phyloP scores from a whole-genome alignment of 1,140 invertebrate genomes.

The Tetramorium simillimum region DNA sequence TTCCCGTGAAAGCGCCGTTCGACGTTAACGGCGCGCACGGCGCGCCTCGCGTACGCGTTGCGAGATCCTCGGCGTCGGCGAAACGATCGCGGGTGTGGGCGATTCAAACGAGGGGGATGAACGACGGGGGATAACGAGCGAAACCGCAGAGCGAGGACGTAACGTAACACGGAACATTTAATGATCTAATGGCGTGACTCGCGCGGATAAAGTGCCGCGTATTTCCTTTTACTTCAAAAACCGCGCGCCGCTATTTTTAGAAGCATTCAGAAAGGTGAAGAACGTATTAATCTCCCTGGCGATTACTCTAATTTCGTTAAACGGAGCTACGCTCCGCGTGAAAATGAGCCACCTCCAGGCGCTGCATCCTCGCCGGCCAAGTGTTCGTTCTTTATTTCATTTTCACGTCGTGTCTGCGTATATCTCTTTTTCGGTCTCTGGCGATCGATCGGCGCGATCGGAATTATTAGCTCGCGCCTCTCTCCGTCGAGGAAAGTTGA shows the following conservation, averaged over 20 bases:
- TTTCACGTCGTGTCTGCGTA: not conserved
- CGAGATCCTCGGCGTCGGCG: not conserved
- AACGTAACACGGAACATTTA: not conserved
- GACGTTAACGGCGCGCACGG: not conserved
- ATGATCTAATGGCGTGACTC: not conserved
- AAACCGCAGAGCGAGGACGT: not conserved
- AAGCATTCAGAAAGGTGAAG: not conserved
- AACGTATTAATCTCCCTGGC: not conserved
- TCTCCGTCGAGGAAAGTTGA: not conserved
- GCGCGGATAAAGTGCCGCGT: not conserved
- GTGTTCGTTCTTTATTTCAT: not conserved
- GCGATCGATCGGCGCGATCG: not conserved
- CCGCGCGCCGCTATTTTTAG: not conserved
- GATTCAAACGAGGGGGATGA: not conserved
- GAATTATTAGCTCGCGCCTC: not conserved
- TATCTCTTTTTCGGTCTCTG: not conserved
- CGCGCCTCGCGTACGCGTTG: not conserved
- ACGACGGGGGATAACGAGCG: not conserved
- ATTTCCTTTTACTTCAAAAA: not conserved
- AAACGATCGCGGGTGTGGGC: not conserved
- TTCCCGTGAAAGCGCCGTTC: slow-evolving; percentile 14
- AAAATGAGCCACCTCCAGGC: not conserved
- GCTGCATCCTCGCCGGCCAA: no score
- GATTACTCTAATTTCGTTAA: not conserved
- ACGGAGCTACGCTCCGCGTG: not conserved